These are phyloP conservation scores for Erannis defoliaria DNA, from an alignment of 2,888 invertebrate genomes.

Conservation along the genomic window DNA sequence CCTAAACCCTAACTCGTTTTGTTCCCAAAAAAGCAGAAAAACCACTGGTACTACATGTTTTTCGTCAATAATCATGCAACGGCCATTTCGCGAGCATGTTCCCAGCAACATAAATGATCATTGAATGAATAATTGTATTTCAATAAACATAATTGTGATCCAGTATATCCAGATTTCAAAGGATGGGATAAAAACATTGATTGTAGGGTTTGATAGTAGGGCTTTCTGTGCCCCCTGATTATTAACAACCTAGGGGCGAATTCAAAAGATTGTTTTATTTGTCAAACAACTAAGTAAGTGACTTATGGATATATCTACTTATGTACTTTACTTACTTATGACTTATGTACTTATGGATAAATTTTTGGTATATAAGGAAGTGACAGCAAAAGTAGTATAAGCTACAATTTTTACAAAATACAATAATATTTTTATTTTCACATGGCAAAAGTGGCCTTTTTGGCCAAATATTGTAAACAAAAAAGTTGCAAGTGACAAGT, in stretches of 20 bases:
- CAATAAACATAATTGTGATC: background rate
- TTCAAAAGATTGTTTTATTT: background rate
- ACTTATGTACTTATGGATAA: no score
- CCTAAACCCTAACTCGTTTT: background rate
- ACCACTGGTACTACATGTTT: background rate
- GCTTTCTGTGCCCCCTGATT: no score
- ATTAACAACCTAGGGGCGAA: background rate
- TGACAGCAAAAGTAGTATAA: no score
- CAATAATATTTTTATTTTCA: no score
- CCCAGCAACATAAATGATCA: background rate
- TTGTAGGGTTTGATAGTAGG: no score
- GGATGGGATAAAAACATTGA: background rate
- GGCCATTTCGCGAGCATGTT: conserved; percentile 3
- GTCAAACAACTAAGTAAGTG: background rate
- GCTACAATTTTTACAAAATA: no score
- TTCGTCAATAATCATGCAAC: background rate
- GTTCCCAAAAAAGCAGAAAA: background rate
- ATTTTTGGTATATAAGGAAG: no score
- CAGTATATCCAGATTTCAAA: conserved; percentile 4
- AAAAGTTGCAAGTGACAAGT: no score
- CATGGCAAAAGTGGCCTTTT: no score
- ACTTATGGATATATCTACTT: no score
- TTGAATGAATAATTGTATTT: background rate
- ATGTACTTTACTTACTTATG: no score
- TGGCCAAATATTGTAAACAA: no score